These are phyloP conservation scores for Sebastes nivosus DNA, from an alignment of 2,797 vertebrate species.

Conservation along the genomic window DNA sequence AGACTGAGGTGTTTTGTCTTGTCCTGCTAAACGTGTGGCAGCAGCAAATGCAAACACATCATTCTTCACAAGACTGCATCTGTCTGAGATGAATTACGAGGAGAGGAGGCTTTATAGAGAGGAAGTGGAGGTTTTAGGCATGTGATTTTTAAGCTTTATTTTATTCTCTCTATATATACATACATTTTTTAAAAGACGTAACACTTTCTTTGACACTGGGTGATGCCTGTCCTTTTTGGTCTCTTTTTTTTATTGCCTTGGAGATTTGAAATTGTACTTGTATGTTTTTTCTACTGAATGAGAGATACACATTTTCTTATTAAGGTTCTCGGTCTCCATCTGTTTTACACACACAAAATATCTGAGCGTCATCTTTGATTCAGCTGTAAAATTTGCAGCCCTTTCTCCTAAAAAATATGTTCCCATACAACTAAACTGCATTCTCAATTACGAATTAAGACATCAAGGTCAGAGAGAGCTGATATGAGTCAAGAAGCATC, in stretches of 20 bases:
- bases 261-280: not conserved
- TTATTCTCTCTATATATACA: not conserved
- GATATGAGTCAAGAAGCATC: no score
- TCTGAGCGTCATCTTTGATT: not conserved
- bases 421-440: no score
- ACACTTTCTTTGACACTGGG: not conserved
- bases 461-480: no score
- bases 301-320: not conserved
- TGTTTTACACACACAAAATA: not conserved
- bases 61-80: slow-evolving; percentile 2
- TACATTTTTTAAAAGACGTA: not conserved
- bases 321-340: not conserved
- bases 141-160: not conserved
- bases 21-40: slow-evolving; percentile 36
- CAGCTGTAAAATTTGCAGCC: not conserved
- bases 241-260: not conserved
- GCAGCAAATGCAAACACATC: slow-evolving; percentile 49
- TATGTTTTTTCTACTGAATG: not conserved
- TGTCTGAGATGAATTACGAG: not conserved
- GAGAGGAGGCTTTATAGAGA: not conserved
- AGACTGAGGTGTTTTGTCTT: slow-evolving; percentile 41
- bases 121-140: not conserved
- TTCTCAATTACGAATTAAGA: no score
- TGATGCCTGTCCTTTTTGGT: not conserved
- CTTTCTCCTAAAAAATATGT: no score